These are phyloP conservation scores for Corythornis madagascariensis DNA, from an alignment of 2,113 vertebrate species.

Conservation along the genomic window DNA sequence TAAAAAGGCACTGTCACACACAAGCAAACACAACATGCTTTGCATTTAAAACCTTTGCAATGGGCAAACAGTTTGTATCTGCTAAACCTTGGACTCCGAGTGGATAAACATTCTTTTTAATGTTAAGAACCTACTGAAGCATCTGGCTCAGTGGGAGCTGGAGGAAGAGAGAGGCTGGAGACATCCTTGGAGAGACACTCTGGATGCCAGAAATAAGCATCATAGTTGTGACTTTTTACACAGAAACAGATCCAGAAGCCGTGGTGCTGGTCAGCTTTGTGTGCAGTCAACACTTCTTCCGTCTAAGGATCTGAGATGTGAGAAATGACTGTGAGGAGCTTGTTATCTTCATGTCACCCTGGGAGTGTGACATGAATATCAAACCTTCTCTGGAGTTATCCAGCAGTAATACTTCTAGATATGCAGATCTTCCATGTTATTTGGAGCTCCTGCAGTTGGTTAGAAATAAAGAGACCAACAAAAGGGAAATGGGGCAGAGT, in stretches of 20 bases:
- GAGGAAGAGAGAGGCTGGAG: background rate
- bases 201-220: no score
- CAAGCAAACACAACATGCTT: background rate
- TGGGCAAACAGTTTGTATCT: background rate
- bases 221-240: fast-evolving
- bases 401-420: background rate
- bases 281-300: fast-evolving
- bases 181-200: fast-evolving
- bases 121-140: background rate
- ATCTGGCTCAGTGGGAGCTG: background rate
- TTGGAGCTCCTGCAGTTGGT: background rate
- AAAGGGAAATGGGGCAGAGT: fast-evolving
- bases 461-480: background rate
- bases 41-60: background rate
- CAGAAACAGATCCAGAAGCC: background rate
- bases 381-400: background rate
- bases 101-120: no score
- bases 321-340: background rate
- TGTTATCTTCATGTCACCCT: background rate
- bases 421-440: fast-evolving
- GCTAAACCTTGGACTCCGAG: background rate
- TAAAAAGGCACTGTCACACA: background rate
- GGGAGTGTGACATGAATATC: fast-evolving
- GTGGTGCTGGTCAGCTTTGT: background rate
- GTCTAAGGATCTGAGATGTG: background rate